Evolutionary conservation across 2,113 vertebrate species (phyloP).

Genomic region (Pristiophorus japonicus): DNA sequence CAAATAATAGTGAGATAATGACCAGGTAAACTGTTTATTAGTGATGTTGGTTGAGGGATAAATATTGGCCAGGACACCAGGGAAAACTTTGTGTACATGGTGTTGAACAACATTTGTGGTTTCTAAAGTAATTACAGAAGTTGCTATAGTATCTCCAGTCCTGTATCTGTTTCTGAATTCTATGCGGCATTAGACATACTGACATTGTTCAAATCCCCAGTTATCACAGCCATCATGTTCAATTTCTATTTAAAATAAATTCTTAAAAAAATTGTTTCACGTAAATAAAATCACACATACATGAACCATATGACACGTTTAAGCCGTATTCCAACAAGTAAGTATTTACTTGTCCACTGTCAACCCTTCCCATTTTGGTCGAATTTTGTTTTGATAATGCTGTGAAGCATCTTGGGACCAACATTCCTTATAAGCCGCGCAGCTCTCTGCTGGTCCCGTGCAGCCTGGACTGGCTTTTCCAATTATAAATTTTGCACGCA

Average conservation of each 20-base stretch:
- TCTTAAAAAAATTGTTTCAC: background rate
- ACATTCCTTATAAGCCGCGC: no score
- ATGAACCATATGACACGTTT: background rate
- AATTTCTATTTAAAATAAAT: background rate
- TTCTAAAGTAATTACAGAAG: background rate
- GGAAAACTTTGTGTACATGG: background rate
- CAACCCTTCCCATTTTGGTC: background rate
- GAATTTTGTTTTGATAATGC: background rate
- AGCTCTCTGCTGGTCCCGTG: no score
- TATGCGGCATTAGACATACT: background rate
- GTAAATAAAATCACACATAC: background rate
- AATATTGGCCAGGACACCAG: background rate
- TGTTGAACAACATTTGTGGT: background rate
- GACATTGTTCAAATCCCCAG: background rate
- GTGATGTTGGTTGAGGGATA: background rate
- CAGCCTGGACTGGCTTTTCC: no score
- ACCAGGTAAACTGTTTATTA: background rate
- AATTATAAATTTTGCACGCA: no score
- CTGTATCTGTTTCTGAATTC: background rate
- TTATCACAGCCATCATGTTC: background rate
- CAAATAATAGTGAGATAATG: background rate
- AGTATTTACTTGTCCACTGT: background rate
- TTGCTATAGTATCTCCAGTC: background rate
- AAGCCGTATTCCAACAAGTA: background rate
- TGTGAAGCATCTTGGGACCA: background rate